phyloP scores from a whole-genome alignment of 2,113 vertebrate species.

The Euleptes europaea region DNA sequence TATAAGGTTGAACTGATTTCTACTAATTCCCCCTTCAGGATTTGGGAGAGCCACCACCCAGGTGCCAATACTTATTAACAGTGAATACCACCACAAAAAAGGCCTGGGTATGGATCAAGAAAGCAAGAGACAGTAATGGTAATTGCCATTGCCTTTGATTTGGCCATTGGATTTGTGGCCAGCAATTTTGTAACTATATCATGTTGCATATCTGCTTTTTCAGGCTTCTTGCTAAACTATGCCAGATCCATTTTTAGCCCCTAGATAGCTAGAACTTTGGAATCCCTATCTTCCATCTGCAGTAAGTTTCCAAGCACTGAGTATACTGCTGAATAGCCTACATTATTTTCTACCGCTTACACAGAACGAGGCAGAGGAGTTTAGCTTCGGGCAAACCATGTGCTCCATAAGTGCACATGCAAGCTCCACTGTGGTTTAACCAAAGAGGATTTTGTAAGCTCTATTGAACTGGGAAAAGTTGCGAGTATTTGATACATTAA shows the following conservation, averaged over 20 bases:
- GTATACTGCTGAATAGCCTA: not conserved
- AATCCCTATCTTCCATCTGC: not conserved
- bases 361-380: not conserved
- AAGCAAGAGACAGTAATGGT: too few species aligned
- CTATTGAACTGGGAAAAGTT: not conserved
- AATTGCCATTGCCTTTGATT: too few species aligned
- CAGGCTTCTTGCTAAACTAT: not conserved
- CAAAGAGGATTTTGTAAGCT: not conserved
- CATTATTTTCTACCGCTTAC: too few species aligned
- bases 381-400: not conserved
- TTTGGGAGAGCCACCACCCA: too few species aligned
- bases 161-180: too few species aligned
- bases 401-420: not conserved
- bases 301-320: not conserved
- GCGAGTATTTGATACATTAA: not conserved
- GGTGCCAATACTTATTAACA: too few species aligned
- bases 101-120: too few species aligned
- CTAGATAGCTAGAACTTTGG: not conserved
- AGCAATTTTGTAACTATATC: too few species aligned
- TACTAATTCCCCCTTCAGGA: too few species aligned
- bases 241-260: not conserved
- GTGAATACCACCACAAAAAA: too few species aligned
- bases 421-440: not conserved
- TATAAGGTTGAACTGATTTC: too few species aligned
- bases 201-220: too few species aligned